Evolutionary conservation across 2,888 invertebrate species (phyloP), one percentile per base, ranked within the genome.

Genomic region (Sericinus montela): DNA sequence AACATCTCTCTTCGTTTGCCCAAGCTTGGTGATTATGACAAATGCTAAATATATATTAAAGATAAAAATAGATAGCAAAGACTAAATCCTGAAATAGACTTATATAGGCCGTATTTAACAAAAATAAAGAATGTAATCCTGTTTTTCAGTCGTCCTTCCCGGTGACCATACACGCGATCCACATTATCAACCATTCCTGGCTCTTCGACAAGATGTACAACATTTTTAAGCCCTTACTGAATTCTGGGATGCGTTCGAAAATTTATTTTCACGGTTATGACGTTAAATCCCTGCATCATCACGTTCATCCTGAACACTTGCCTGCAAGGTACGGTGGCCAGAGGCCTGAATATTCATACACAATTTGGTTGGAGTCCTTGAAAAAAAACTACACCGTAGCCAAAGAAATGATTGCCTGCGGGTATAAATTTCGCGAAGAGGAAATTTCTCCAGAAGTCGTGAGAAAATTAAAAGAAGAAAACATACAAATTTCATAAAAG

Each of bases 131-230:
- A 19, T 37, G 9, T 30, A 5, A 25, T 8, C 30, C 39, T 40
- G 45, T 57, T 45, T 77, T 77, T 7, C 76, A 93, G 93, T 92
- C 93, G 0, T 91, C 93, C 45, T 94, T 94, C 71, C 95, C 95
- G 0, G 90, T 94, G 65, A 92, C 91, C 43, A 93, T 93, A 0
- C 84, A 93, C 56, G 93, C 94, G 0, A 91, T 95, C 48, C 95
- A 96, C 76, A 90, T 96, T 43, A 90, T 95, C 29, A 93, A 95
- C 72, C 94, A 95, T 69, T 94, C 94, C 0, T 95, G 95, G 94
- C 77, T 94, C 6, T 95, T 95, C 69, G 95, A 94, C 72, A 92
- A 93, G 55, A 92, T 94, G 43, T 95, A 93, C 73, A 92, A 91
- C 56, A 91, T 95, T 13, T 95, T 96, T 75, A 95, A 94, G 62